A percentile compares a stretch with the other conserved stretches of the same genome.
Evolutionary conservation across 2,113 vertebrate species (phyloP).

Genomic region (Platanista minor): DNA sequence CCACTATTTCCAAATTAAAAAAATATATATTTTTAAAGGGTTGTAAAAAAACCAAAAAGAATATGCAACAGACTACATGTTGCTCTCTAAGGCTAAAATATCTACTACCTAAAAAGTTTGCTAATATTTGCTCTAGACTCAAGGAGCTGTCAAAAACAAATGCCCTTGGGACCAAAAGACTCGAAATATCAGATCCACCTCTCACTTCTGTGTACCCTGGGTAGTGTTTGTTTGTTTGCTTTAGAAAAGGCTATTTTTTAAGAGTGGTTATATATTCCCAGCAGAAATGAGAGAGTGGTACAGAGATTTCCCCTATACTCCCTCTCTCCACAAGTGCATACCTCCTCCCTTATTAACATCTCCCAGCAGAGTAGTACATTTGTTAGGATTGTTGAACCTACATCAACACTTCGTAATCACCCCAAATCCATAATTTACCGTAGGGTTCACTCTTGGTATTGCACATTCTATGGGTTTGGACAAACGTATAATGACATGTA

Average conservation of each 20-base stretch:
- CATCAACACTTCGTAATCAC: background rate
- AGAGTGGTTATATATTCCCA: background rate
- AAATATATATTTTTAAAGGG: background rate
- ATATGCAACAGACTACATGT: background rate
- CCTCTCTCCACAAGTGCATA: background rate
- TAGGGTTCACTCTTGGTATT: background rate
- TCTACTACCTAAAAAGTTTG: background rate
- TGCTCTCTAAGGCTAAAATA: background rate
- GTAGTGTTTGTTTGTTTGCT: background rate
- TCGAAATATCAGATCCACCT: background rate
- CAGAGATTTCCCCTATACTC: background rate
- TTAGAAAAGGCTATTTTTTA: background rate
- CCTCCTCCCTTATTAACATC: background rate
- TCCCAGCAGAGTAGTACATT: background rate
- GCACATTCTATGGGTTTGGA: background rate
- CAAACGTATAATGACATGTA: background rate
- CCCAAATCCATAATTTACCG: background rate
- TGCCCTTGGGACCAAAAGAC: background rate
- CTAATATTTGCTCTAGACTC: background rate
- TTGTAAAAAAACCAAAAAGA: background rate
- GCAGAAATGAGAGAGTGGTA: background rate
- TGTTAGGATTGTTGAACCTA: background rate
- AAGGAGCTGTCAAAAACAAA: background rate
- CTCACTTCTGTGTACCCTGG: background rate
- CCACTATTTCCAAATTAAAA: background rate